These are phyloP conservation scores for Coracopsis vasa DNA, from an alignment of 2,113 vertebrate species.

Conservation along the genomic window DNA sequence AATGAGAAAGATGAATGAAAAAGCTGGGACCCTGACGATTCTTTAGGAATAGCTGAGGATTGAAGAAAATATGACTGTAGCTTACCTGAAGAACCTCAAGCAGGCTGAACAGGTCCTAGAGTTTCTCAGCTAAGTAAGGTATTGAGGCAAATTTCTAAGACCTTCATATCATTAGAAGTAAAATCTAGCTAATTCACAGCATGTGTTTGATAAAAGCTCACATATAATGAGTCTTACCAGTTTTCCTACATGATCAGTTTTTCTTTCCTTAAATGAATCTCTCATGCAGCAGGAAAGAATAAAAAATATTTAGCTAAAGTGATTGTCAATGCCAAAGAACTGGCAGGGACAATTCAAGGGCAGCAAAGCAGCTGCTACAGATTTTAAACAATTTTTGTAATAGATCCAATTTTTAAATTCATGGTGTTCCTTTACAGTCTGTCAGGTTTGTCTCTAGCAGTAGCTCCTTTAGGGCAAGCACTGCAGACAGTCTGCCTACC, in stretches of 20 bases:
- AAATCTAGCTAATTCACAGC: background rate
- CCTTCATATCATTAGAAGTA: background rate
- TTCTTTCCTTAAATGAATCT: background rate
- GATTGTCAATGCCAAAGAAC: background rate
- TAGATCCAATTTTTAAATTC: background rate
- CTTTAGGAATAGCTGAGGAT: background rate
- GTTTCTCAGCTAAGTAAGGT: background rate
- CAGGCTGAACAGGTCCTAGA: background rate
- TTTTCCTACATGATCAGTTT: background rate
- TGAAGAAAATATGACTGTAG: background rate
- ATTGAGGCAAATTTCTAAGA: background rate
- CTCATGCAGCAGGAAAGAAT: background rate
- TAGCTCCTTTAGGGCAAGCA: constrained; percentile 52
- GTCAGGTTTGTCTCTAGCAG: constrained; percentile 10
- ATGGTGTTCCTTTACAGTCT: background rate
- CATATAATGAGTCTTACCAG: background rate
- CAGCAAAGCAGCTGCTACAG: background rate
- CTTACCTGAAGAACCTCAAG: background rate
- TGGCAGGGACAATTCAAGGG: constrained; percentile 38
- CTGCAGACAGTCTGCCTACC: constrained; percentile 32
- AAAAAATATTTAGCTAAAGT: background rate
- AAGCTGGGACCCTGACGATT: background rate
- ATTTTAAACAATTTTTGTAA: constrained; percentile 45
- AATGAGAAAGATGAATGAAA: background rate
- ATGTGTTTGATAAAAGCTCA: background rate